Base-by-base conservation (phyloP, 2,113 vertebrate genomes). In the Scalopus aquaticus region DNA sequence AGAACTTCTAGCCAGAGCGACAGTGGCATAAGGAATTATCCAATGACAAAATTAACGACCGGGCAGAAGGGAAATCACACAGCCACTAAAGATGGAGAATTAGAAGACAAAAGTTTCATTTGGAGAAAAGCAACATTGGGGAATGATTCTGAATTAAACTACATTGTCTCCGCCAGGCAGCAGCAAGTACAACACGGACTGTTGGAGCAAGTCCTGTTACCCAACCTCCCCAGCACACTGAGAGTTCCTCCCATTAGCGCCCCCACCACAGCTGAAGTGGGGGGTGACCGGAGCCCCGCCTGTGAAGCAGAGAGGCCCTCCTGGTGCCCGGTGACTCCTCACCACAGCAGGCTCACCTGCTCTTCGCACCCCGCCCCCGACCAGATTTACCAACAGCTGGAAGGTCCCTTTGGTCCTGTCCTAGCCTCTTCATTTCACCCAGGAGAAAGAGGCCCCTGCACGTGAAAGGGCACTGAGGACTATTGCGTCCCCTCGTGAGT, bases 231-330 rank as follows among this genome's bases (percentile, higher is more conserved):
- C 44, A 51, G 49, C 49, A 51, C 7, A 16, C 49, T 51, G 10
- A 26, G 56, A 73, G 24, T 9, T 28, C 77, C 17, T 9, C 60
- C 81, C 81, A 30, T 30, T 60, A 8, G 58, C 32, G 8, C n/a
- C 19, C 42, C n/a, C 16, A 19, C 8, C 2, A 2, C 1, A 4
- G n/a, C 2, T 8, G 69, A 65, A 65, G 2, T 32, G 2, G 2
- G 8, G 22, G 35, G 37, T 37, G n/a, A 30, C 67, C 30, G n/a
- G 13, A 0, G 19, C 16, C 26, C 37, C 37, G 15, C 46, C 37
- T 16, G 39, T 20, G 65, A 67, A 24, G 8, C 54, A 58, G 73
- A 44, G 46, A 60, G 3, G 2, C 20, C 22, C 15, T n/a, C 42
- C 58, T 30, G 37, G 1, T 28, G 24, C 65, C 49, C 46, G 28